Base-by-base conservation (phyloP, 92 coral and sea anemone genomes). In the Palythoa caribaeorum region DNA sequence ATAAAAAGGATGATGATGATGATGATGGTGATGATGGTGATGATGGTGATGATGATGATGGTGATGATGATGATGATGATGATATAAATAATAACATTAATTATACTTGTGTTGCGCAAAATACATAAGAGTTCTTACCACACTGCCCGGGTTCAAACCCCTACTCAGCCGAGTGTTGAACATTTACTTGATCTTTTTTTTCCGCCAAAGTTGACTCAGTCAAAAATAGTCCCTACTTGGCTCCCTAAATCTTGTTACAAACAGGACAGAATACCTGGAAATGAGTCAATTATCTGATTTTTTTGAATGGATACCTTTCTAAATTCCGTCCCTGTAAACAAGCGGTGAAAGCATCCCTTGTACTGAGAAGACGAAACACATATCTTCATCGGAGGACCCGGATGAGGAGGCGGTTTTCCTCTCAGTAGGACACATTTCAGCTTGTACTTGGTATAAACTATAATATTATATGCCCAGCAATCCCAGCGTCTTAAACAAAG, bases 391-490 rank as follows among this genome's bases (percentile, higher is more conserved):
- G 65, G 76, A 14, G 57, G n/a, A 7, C 50, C 48, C 1, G 14
- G 57, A 21, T 60, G 86, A 1, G 9, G 44, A 4, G 68, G 83
- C 47, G 8, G 83, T 47, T 20, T 35, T 9, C 86, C 86, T 2
- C 75, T 50, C 74, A 81, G 6, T 7, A 81, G 55, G 12, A 60
- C 76, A 48, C 86, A 81, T 40, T 65, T 21, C 38, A 81, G 40
- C 12, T 5, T 60, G 73, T 81, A 15, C 39, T 36, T 38, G 48
- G 14, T 19, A 28, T 53, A 44, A 28, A 55, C 38, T 5, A 62
- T 48, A 21, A 81, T 66, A 47, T 81, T 81, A 21, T 81, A 81
- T 0, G 75, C 86, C 86, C 86, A 81, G 9, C 86, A 81, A 55
- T 81, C 86, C 9, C 9, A 14, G 8, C 44, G 57, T 19, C 86